These are phyloP conservation scores for Lysandra coridon DNA, from an alignment of 2,888 invertebrate genomes.

Conservation along the genomic window DNA sequence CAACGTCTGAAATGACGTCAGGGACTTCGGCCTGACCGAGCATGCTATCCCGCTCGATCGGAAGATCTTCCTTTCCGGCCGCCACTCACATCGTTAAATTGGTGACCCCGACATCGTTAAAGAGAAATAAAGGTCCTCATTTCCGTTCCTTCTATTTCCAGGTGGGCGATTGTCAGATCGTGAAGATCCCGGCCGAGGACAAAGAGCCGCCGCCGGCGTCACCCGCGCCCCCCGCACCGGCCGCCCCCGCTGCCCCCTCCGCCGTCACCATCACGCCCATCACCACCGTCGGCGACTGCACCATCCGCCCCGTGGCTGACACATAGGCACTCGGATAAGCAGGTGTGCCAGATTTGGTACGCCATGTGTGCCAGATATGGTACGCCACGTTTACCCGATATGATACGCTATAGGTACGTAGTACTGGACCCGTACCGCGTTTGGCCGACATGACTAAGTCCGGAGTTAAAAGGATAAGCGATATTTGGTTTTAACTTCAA, in stretches of 20 bases:
- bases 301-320: slow-evolving; percentile 72
- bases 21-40: too few species aligned
- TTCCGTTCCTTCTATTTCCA: not conserved
- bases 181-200: slow-evolving; percentile 66
- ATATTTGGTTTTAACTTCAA: not conserved
- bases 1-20: too few species aligned
- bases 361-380: not conserved
- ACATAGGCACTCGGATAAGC: slow-evolving; percentile 51
- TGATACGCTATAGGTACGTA: not conserved
- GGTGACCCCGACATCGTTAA: too few species aligned
- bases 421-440: not conserved
- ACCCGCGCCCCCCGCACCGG: slow-evolving; percentile 47
- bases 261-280: slow-evolving; percentile 74
- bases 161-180: slow-evolving; percentile 74
- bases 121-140: too few species aligned
- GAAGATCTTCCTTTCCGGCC: too few species aligned
- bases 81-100: too few species aligned
- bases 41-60: too few species aligned
- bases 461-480: not conserved
- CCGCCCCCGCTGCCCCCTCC: slow-evolving; percentile 51
- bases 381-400: not conserved
- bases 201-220: slow-evolving; percentile 54
- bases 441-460: not conserved
- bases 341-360: not conserved
- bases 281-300: slow-evolving; percentile 74